Conservation (phyloP, 1,140 invertebrate genomes). For the Chlorops oryzae region DNA sequence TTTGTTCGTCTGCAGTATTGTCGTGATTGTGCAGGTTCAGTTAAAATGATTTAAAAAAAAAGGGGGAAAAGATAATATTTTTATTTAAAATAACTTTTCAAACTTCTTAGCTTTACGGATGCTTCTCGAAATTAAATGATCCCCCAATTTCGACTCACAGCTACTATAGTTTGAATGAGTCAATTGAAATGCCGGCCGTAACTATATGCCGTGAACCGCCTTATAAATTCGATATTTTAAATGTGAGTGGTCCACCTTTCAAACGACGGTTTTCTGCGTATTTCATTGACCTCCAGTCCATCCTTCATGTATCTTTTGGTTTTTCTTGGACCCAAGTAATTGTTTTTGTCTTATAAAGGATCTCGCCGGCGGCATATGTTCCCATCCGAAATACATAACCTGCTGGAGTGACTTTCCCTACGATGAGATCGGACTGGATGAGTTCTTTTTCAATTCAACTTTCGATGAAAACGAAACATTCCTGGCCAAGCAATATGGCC, state of each 20-base stretch:
- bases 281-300: too few species aligned
- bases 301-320: too few species aligned
- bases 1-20: slow-evolving; percentile 36
- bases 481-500: slow-evolving; percentile 20
- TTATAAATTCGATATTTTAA: slow-evolving; percentile 53
- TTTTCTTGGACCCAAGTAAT: too few species aligned
- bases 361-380: slow-evolving; percentile 24
- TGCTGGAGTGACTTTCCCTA: slow-evolving; percentile 54
- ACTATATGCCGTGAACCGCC: slow-evolving; percentile 58
- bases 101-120: slow-evolving; percentile 33
- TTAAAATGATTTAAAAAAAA: not conserved
- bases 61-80: not conserved
- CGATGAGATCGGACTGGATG: slow-evolving; percentile 45
- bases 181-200: slow-evolving; percentile 57
- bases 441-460: slow-evolving; percentile 54
- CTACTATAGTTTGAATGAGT: slow-evolving; percentile 57
- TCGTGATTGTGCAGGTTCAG: slow-evolving; percentile 37
- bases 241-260: slow-evolving; percentile 41
- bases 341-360: slow-evolving; percentile 15
- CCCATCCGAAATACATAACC: slow-evolving; percentile 50
- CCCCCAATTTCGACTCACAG: slow-evolving; percentile 59
- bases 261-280: too few species aligned
- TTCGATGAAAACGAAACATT: slow-evolving; percentile 48
- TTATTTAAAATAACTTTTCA: not conserved
- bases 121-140: slow-evolving; percentile 52